These are phyloP conservation scores for Troides oblongomaculatus DNA, from an alignment of 2,888 invertebrate species.

Conservation along the genomic window DNA sequence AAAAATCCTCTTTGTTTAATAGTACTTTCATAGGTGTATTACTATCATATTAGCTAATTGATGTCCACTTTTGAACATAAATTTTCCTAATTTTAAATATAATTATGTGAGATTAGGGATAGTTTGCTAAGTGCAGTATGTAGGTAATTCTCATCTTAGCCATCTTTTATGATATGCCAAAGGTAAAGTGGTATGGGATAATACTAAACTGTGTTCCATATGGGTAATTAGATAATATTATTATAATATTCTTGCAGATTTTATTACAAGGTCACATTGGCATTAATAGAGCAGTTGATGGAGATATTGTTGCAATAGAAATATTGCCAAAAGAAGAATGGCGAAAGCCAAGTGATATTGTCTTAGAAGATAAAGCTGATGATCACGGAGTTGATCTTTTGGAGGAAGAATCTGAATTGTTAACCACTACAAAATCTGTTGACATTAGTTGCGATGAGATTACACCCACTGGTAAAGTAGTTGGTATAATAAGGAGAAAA, in stretches of 20 bases:
- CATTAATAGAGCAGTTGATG: constrained; percentile 96
- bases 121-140: too few relatives aligned
- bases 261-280: constrained; percentile 91
- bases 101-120: too few relatives aligned
- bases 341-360: constrained; percentile 93
- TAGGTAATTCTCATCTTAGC: too few relatives aligned
- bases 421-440: constrained; percentile 49
- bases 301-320: constrained; percentile 95
- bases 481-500: constrained; percentile 97
- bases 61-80: too few relatives aligned
- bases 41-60: too few relatives aligned
- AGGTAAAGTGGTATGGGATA: too few relatives aligned
- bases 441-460: constrained; percentile 61
- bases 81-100: too few relatives aligned
- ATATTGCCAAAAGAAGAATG: constrained; percentile 93
- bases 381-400: constrained; percentile 84
- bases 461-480: constrained; percentile 77
- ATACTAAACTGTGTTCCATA: too few relatives aligned
- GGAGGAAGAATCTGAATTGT: constrained; percentile 79
- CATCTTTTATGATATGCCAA: too few relatives aligned
- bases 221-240: neutral
- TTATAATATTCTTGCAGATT: constrained; percentile 74
- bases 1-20: too few relatives aligned
- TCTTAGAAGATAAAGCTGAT: constrained; percentile 87
- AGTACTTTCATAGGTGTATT: too few relatives aligned